These are phyloP conservation scores for Heterodera schachtii DNA, from an alignment of 1,140 invertebrate species.

Conservation along the genomic window DNA sequence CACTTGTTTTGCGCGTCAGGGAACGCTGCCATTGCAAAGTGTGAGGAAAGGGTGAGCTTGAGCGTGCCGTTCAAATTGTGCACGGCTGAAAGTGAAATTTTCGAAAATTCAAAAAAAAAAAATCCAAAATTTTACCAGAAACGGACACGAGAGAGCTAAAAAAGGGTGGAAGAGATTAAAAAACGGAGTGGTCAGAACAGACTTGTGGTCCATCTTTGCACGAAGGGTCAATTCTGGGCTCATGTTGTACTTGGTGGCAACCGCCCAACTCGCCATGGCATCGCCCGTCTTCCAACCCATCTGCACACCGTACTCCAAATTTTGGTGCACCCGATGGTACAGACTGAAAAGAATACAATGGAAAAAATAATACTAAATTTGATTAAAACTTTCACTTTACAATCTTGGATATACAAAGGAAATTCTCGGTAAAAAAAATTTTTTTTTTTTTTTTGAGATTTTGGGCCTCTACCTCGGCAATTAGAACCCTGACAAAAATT, in stretches of 20 bases:
- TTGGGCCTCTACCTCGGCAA: too few species aligned
- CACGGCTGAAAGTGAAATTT: slow-evolving; percentile 35
- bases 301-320: slow-evolving; percentile 61
- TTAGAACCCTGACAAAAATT: too few species aligned
- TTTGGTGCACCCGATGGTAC: slow-evolving; percentile 59
- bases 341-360: slow-evolving; percentile 30
- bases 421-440: too few species aligned
- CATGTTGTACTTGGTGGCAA: slow-evolving; percentile 59
- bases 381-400: not conserved
- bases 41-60: slow-evolving; percentile 48
- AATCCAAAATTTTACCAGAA: not conserved
- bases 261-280: slow-evolving; percentile 43
- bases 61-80: slow-evolving; percentile 36
- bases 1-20: slow-evolving; percentile 47
- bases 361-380: not conserved
- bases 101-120: not conserved
- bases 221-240: slow-evolving; percentile 56
- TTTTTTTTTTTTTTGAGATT: too few species aligned
- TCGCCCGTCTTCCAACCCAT: slow-evolving; percentile 60
- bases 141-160: slow-evolving; percentile 14
- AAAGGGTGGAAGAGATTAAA: not conserved
- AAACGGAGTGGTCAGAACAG: not conserved
- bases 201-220: slow-evolving; percentile 63
- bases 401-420: not conserved
- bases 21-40: slow-evolving; percentile 36